Base-by-base conservation (phyloP, 2,113 vertebrate genomes). In the Enhydra lutris region DNA sequence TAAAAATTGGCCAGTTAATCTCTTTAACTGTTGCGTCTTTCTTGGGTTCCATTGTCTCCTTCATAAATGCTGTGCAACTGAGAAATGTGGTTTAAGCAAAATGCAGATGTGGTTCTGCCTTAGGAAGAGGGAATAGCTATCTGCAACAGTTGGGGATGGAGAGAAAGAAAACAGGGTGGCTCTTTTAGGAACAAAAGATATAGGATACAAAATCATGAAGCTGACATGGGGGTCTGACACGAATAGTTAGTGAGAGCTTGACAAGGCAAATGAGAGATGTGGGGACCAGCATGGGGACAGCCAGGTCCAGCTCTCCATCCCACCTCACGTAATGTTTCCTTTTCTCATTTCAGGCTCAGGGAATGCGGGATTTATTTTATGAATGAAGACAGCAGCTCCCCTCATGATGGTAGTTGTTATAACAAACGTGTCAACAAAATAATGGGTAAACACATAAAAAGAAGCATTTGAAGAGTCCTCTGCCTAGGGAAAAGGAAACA, bases 21-120 rank as follows among this genome's bases (percentile, higher is more conserved):
- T 97, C 92, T 92, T 96, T 87, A 92, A 94, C 47, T 94, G 65
- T 95, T 95, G 39, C 15, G 31, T 96, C 90, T 84, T 95, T 96
- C 84, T 31, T 78, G 59, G 92, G 78, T 97, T 74, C 69, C 84
- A 97, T 36, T 88, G 90, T 96, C 83, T 96, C 65, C 47, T 92
- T 92, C 10, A 1, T 61, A 78, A 95, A 94, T 21, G 91, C 57
- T 89, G 5, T 78, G 85, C 95, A 94, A 89, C 39, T 82, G 85
- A 97, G 89, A 94, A 97, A 79, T 73, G 82, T 81, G 81, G 55
- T 80, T 95, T 90, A 96, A 95, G 83, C 45, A 94, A 96, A 97
- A 95, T 95, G 94, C 73, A 97, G 97, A 93, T 74, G 63, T 29
- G n/a, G 9, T 84, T 95, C 57, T 83, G n/a, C 45, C 42, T 69